phyloP scores from a whole-genome alignment of 2,113 vertebrate genomes.

The Chunga burmeisteri region DNA sequence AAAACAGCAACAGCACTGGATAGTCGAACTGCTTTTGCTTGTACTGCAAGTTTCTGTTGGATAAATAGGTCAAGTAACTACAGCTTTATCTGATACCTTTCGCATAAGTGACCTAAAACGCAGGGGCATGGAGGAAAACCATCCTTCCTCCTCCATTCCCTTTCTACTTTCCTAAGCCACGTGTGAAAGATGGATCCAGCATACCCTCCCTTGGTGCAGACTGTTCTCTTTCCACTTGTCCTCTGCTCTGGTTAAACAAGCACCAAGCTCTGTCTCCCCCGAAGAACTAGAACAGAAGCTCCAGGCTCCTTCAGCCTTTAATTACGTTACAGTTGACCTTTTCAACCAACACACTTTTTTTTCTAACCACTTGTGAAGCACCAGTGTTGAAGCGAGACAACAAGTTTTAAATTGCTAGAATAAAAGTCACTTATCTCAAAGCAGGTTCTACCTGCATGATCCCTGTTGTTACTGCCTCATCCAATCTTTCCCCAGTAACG shows the following conservation, averaged over 20 bases:
- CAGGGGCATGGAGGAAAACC: neutral
- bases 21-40: constrained; percentile 58
- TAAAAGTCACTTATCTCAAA: neutral
- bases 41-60: constrained; percentile 45
- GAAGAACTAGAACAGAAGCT: neutral
- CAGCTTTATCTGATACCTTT: constrained; percentile 38
- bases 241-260: neutral
- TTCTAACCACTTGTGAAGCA: neutral
- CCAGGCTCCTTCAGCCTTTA: neutral
- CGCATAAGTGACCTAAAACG: neutral
- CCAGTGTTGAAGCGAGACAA: neutral
- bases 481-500: neutral
- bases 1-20: constrained; percentile 23
- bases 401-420: neutral
- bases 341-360: constrained; percentile 23
- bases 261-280: neutral
- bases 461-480: neutral
- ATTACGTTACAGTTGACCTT: neutral
- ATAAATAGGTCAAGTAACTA: constrained; percentile 59
- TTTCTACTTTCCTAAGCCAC: neutral
- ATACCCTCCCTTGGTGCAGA: neutral
- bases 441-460: neutral
- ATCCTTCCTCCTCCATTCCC: neutral
- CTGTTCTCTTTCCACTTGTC: neutral
- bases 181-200: neutral